Conservation (phyloP, 2,797 vertebrate genomes). For the Mus caroli region DNA sequence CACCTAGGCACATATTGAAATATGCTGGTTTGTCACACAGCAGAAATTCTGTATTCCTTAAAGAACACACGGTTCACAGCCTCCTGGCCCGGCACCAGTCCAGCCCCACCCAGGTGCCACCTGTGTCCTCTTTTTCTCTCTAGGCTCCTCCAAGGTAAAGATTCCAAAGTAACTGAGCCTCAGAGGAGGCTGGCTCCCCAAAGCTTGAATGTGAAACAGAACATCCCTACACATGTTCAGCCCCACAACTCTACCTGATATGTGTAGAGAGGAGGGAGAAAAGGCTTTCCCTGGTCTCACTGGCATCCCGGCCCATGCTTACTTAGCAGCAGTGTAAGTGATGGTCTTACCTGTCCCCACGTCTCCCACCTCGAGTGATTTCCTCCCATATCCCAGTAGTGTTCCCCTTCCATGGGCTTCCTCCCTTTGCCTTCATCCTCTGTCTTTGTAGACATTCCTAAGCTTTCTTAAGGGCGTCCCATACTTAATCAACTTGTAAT, state of each 20-base stretch:
- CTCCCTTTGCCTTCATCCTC: too few relatives aligned
- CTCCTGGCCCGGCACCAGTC: neutral
- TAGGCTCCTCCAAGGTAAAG: neutral
- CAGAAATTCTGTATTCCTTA: neutral
- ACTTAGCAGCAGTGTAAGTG: neutral
- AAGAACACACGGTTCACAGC: neutral
- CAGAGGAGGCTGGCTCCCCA: neutral
- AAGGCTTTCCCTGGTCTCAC: rapidly evolving
- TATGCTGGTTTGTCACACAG: rapidly evolving
- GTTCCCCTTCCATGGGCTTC: neutral
- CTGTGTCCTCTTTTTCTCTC: neutral
- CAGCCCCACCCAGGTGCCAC: neutral
- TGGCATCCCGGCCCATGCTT: neutral
- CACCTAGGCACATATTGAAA: rapidly evolving
- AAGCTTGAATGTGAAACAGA: neutral
- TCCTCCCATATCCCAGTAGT: rapidly evolving
- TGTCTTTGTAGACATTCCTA: neutral
- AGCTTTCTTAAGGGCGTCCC: neutral
- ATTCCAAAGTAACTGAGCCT: neutral
- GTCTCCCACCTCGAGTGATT: too few relatives aligned
- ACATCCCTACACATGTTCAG: rapidly evolving
- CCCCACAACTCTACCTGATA: neutral
- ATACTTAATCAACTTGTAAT: rapidly evolving
- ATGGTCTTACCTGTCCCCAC: rapidly evolving
- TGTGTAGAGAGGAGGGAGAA: neutral